These are phyloP conservation scores for Drosophila flavopinicola DNA, from an alignment of 2,888 invertebrate genomes.

Conservation along the genomic window DNA sequence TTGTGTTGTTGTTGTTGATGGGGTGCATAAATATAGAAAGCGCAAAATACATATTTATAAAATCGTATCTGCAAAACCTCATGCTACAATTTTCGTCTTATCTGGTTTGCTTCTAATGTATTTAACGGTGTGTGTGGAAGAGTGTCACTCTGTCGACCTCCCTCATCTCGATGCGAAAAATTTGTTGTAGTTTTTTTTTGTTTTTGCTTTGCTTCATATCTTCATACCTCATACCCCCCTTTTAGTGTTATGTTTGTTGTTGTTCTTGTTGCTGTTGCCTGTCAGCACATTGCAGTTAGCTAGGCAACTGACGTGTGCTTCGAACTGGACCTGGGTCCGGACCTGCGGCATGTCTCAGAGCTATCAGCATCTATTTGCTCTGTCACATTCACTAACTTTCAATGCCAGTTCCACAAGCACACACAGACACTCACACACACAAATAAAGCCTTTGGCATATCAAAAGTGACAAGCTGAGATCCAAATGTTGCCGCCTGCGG, in stretches of 20 bases:
- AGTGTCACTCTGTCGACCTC: constrained; percentile 15
- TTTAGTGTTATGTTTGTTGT: not conserved
- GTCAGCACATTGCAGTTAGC: constrained; percentile 69
- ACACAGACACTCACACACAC: constrained; percentile 13
- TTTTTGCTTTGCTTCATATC: constrained; percentile 20
- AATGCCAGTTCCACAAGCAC: constrained; percentile 53
- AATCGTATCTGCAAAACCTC: constrained; percentile 58
- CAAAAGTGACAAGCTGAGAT: constrained; percentile 48
- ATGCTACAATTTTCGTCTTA: constrained; percentile 49
- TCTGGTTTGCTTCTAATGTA: constrained; percentile 56
- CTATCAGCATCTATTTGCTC: constrained; percentile 71
- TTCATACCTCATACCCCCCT: not conserved
- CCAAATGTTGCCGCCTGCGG: constrained; percentile 47
- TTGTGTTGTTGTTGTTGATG: constrained; percentile 30
- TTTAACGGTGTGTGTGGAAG: constrained; percentile 36
- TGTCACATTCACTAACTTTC: constrained; percentile 72
- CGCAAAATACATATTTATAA: constrained; percentile 74
- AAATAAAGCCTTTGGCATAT: constrained; percentile 18
- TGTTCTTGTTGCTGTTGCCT: constrained; percentile 43
- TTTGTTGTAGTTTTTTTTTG: constrained; percentile 18
- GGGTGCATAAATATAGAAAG: constrained; percentile 76
- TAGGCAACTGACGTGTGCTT: constrained; percentile 65
- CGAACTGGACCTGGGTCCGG: constrained; percentile 39
- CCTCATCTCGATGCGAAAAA: constrained; percentile 12
- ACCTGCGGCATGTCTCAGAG: constrained; percentile 63